Base-by-base conservation (phyloP, 2,113 vertebrate species). In the Ranitomeya imitator region DNA sequence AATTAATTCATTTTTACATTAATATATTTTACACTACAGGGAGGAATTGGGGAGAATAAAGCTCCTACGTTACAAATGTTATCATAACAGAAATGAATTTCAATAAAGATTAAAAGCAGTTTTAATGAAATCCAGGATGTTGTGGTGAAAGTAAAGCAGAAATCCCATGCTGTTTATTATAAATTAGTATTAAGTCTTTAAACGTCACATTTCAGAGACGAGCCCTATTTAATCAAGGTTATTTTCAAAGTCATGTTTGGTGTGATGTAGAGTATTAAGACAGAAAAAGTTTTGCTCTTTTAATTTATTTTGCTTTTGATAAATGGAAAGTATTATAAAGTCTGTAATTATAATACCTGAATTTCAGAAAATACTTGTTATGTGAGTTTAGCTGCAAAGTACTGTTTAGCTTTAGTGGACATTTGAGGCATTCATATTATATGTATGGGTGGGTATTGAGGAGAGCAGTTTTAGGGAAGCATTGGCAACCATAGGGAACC, bases 61-160 rank as follows among this genome's bases (percentile, higher is more conserved):
- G 59, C 45, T 79, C 15, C n/a, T 26, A 16, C 45, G 21, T 45
- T 63, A 79, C 59, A 86, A 86, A 77, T 67, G 85, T 79, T 86
- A 79, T 78, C 74, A 65, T 74, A 79, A 86, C 61, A 86, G 85
- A 54, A 69, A 67, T 86, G 76, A 86, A 79, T 86, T 79, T 79
- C 65, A 79, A 79, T 86, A 77, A 86, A 86, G 74, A 86, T 79
- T 79, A 86, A 86, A 86, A 67, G 76, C 85, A 67, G 26, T 79
- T 86, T 67, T 65, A 86, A 23, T 79, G 57, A 31, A 61, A 78
- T 77, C 37, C 71, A 77, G 37, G 63, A 61, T 61, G 61, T 14
- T 78, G 60, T 52, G 11, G 85, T 37, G 60, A 79, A 65, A 65
- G 61, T 59, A 59, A 59, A 82, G 63, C 52, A 69, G 77, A 81